Conservation (phyloP, 2,888 invertebrate species). For the Philhelius pedissequus region DNA sequence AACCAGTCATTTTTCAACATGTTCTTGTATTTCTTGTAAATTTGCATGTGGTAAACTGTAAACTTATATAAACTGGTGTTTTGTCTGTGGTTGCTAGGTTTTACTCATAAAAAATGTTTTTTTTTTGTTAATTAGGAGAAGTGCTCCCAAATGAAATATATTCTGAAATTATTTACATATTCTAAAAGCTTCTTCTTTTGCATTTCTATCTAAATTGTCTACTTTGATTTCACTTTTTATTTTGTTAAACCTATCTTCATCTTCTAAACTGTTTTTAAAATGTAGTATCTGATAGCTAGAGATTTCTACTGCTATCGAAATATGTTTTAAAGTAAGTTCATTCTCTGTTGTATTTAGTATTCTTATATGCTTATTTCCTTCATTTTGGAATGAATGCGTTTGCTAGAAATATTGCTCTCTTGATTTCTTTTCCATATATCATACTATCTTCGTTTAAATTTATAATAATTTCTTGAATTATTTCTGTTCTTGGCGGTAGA, state of each 20-base stretch:
- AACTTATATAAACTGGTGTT: not conserved
- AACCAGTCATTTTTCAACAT: too few species aligned
- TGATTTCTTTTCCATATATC: too few species aligned
- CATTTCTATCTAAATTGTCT: not conserved
- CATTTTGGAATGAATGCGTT: too few species aligned
- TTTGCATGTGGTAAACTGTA: not conserved
- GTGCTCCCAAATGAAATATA: too few species aligned
- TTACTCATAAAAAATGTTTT: too few species aligned
- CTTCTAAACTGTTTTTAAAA: not conserved
- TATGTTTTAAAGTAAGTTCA: not conserved
- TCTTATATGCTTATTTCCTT: not conserved
- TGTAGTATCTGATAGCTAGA: not conserved
- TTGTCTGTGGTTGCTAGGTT: not conserved
- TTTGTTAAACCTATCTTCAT: not conserved
- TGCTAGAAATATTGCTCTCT: too few species aligned
- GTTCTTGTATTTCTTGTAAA: not conserved
- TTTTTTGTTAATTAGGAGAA: too few species aligned
- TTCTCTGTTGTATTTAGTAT: not conserved
- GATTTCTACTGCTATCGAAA: not conserved
- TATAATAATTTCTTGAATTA: too few species aligned
- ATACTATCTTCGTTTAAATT: too few species aligned
- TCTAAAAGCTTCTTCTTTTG: not conserved
- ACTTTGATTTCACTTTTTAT: not conserved
- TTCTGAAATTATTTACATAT: too few species aligned
- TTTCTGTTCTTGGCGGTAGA: too few species aligned